Evolutionary conservation across 2,888 invertebrate genomes (phyloP), one percentile per base, ranked within the genome.

Genomic region (Gymnocheta viridis): DNA sequence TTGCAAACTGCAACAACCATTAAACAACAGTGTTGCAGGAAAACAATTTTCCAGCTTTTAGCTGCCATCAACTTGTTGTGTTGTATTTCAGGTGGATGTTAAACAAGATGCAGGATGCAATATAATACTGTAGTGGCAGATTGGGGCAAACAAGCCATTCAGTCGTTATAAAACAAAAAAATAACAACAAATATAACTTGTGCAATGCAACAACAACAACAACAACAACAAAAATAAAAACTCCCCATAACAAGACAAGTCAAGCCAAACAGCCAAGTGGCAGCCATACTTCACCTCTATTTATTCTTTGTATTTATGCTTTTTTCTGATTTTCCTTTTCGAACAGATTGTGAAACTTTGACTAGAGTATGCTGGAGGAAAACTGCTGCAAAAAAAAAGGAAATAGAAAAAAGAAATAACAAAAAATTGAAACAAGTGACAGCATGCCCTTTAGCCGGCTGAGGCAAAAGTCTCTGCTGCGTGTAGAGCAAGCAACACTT

Each of bases 41-140:
- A 81, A 81, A 77, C 77, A 81, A 84, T 84, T 84, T 84, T 84
- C 84, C 84, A 84, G 81, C 84, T 81, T 84, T 84, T 81, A 84
- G 81, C 81, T 84, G 81, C 84, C 84, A 73, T 73, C 84, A 81
- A 62, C 49, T n/a, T n/a, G n/a, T 83, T 80, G 49, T 73, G 32
- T 62, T 73, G 54, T 29, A 24, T 80, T 67, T 62, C 69, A 79
- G 74, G 60, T 81, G 17, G 60, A 81, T 74, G 41, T 44, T 32
- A 62, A 74, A 69, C 35, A 69, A 67, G n/a, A 74, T 67, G 74
- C 74, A 62, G 51, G 4, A 54, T n/a, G 41, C 51, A 54, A 14
- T 19, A 44, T 7, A 5, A 58, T 14, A 32, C 29, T 41, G 54
- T 14, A 19, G 6, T 51, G 9, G 24, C 38, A 27, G 51, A 51